These are phyloP conservation scores for Synergus gifuensis DNA, from an alignment of 2,888 invertebrate species.

Conservation along the genomic window DNA sequence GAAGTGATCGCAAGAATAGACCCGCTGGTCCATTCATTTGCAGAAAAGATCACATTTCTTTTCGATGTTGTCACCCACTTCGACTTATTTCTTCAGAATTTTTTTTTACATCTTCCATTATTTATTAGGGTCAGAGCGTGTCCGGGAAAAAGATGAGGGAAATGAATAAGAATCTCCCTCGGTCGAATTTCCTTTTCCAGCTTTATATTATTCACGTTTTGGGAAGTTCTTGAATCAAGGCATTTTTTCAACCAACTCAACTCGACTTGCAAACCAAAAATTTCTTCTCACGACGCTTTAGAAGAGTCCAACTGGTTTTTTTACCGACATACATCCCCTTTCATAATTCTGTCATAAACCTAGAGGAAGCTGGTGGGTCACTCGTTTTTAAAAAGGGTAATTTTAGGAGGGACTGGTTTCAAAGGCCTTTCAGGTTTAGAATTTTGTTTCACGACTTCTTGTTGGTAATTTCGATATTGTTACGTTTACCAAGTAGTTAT, in stretches of 20 bases:
- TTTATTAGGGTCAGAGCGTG: slow-evolving; percentile 13
- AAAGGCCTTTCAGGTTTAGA: slow-evolving; percentile 32
- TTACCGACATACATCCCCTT: slow-evolving; percentile 25
- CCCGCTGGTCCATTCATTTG: background rate
- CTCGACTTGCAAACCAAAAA: slow-evolving; percentile 5
- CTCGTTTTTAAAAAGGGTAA: slow-evolving; percentile 38
- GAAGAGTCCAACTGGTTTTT: slow-evolving; percentile 36
- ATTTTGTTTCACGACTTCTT: slow-evolving; percentile 10
- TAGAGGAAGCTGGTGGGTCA: slow-evolving; percentile 5
- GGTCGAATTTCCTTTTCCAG: background rate
- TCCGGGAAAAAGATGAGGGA: background rate
- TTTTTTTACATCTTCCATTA: slow-evolving; percentile 9
- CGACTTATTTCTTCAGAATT: background rate
- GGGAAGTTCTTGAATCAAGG: background rate
- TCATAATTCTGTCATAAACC: slow-evolving; percentile 38
- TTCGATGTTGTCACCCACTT: slow-evolving; percentile 15
- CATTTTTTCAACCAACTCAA: slow-evolving; percentile 8
- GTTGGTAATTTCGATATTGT: slow-evolving; percentile 22
- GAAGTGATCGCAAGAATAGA: slow-evolving; percentile 12
- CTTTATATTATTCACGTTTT: slow-evolving; percentile 1
- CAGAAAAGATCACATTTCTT: slow-evolving; percentile 21
- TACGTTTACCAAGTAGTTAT: background rate
- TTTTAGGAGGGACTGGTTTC: slow-evolving; percentile 39
- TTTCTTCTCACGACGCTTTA: slow-evolving; percentile 38
- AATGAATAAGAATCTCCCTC: background rate